Evolutionary conservation across 2,797 vertebrate species (phyloP).

Genomic region (Thaleichthys pacificus): DNA sequence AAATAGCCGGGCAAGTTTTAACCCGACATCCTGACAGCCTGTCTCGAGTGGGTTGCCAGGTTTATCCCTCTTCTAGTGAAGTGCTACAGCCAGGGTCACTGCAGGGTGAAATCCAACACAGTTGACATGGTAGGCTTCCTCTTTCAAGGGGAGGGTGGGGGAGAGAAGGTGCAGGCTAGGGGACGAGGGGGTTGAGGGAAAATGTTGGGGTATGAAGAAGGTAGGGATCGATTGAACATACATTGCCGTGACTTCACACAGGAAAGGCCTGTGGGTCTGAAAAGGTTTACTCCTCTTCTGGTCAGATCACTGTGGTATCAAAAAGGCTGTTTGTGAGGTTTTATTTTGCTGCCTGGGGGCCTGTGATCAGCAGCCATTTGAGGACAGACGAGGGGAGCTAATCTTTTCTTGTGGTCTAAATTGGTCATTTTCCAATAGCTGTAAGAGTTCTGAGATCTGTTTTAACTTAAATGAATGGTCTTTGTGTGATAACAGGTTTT

Average conservation of each 20-base stretch:
- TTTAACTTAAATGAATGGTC: neutral
- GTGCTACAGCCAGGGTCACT: constrained; percentile 22
- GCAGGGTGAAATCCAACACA: constrained; percentile 30
- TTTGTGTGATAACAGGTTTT: constrained; percentile 22
- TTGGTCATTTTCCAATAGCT: neutral
- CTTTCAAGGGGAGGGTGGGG: constrained; percentile 26
- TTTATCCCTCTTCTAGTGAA: constrained; percentile 15
- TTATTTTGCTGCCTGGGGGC: neutral
- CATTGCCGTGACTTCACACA: constrained; percentile 20
- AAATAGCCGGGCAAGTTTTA: neutral
- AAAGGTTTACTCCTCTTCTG: constrained; percentile 35
- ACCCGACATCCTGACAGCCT: constrained; percentile 4
- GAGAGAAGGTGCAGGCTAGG: constrained; percentile 12
- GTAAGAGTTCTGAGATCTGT: neutral
- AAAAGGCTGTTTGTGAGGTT: constrained; percentile 2
- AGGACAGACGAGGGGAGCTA: neutral
- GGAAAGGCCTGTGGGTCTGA: constrained; percentile 38
- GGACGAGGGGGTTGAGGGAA: constrained; percentile 27
- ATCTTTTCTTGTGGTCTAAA: neutral
- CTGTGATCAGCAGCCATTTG: neutral
- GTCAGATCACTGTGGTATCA: constrained; percentile 31
- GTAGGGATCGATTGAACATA: constrained; percentile 38
- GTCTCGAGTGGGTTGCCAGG: constrained; percentile 21
- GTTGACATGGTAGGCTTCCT: constrained; percentile 27
- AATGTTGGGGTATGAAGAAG: constrained; percentile 11